These are phyloP conservation scores for Callipepla californica DNA, from an alignment of 2,113 vertebrate genomes.

Conservation along the genomic window DNA sequence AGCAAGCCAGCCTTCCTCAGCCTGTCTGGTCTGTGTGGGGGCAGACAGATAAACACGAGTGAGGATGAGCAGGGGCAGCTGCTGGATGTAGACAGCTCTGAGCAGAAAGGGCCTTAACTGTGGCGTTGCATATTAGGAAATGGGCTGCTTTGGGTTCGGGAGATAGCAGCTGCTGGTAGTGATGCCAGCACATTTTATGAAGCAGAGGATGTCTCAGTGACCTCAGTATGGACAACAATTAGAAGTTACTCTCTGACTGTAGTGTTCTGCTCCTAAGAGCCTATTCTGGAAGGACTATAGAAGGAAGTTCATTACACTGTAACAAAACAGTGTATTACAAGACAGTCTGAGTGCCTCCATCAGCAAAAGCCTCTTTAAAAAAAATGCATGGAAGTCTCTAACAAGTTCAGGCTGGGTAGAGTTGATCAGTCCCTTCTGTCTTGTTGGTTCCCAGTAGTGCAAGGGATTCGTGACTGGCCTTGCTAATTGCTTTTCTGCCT, in stretches of 20 bases:
- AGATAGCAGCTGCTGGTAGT: constrained; percentile 10
- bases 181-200: not conserved
- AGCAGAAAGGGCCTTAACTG: not conserved
- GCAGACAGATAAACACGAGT: not conserved
- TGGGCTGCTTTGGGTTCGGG: not conserved
- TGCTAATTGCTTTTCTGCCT: not conserved
- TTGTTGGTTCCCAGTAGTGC: not conserved
- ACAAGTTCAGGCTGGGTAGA: not conserved
- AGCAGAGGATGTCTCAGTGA: not conserved
- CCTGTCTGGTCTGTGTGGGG: not conserved
- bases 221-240: rapidly evolving
- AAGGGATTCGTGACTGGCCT: not conserved
- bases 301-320: not conserved
- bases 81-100: not conserved
- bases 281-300: not conserved
- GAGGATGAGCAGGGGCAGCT: constrained; percentile 46
- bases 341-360: not conserved
- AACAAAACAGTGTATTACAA: not conserved
- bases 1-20: not conserved
- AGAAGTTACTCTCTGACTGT: not conserved
- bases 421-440: not conserved
- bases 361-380: not conserved
- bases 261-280: not conserved
- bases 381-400: not conserved
- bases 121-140: rapidly evolving